phyloP scores from a whole-genome alignment of 1,140 invertebrate species.

The Chironomus tepperi region DNA sequence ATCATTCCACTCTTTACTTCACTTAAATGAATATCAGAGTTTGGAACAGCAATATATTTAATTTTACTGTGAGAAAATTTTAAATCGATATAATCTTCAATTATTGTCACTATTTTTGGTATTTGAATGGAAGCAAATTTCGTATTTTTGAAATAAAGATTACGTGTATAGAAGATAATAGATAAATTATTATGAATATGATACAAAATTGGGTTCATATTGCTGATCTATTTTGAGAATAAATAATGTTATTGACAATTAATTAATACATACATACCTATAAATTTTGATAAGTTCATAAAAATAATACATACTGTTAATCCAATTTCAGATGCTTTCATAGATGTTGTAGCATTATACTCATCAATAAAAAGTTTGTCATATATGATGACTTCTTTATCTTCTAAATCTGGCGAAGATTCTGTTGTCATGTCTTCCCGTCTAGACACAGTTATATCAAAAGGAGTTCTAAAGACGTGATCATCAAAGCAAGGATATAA shows the following conservation, averaged over 20 bases:
- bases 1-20: constrained; percentile 4
- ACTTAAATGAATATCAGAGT: not conserved
- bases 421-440: constrained; percentile 20
- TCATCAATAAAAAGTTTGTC: constrained; percentile 17
- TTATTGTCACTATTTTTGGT: not conserved
- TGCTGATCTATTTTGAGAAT: not conserved
- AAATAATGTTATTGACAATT: not conserved
- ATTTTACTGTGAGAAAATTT: not conserved
- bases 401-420: constrained; percentile 21
- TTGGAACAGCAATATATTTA: constrained; percentile 11
- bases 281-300: too few species aligned
- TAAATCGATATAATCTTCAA: not conserved
- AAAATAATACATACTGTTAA: not conserved
- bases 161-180: not conserved
- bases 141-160: not conserved
- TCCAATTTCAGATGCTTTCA: constrained; percentile 1
- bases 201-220: not conserved
- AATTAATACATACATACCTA: too few species aligned
- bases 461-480: not conserved
- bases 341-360: not conserved
- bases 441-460: constrained; percentile 4
- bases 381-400: constrained; percentile 11
- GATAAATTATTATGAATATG: not conserved
- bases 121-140: constrained; percentile 11
- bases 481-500: constrained; percentile 11